Conservation (phyloP, 2,888 invertebrate species). For the Polylopha cassiicola region DNA sequence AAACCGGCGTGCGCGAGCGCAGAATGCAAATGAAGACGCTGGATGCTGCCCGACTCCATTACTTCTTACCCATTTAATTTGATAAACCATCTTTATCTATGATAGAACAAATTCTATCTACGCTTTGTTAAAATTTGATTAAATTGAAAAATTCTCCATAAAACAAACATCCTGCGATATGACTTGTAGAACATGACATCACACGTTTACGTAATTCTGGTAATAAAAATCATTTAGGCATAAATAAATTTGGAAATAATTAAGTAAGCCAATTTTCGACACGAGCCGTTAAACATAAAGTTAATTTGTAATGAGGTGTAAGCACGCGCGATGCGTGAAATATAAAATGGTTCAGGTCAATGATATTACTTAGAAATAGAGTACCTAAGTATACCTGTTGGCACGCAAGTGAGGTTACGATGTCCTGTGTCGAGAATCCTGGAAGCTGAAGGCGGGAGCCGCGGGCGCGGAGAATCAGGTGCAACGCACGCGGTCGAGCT, state of each 20-base stretch:
- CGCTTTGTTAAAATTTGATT: neutral
- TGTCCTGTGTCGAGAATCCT: conserved; percentile 38
- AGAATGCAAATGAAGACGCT: conserved; percentile 38
- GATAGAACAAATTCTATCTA: conserved; percentile 1
- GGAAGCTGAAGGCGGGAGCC: conserved; percentile 39
- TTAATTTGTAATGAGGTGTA: conserved; percentile 14
- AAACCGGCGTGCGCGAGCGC: conserved; percentile 34
- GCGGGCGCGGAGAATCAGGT: conserved; percentile 55
- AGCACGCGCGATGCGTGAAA: conserved; percentile 13
- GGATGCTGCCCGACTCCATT: conserved; percentile 18
- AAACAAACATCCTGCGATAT: no score
- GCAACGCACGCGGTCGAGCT: conserved; percentile 49
- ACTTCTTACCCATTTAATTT: no score
- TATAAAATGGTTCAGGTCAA: conserved; percentile 6
- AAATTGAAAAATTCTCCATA: neutral
- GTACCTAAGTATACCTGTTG: conserved; percentile 30
- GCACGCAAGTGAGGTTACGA: conserved; percentile 30
- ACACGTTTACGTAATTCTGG: no score
- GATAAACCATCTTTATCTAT: no score
- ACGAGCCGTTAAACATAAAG: conserved; percentile 15
- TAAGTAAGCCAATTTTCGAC: neutral
- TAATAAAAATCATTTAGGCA: no score
- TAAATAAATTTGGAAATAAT: neutral
- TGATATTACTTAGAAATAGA: conserved; percentile 31
- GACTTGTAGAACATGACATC: no score